These are phyloP conservation scores for Heteromormyrus szaboi DNA, from an alignment of 2,797 vertebrate species.

Conservation along the genomic window DNA sequence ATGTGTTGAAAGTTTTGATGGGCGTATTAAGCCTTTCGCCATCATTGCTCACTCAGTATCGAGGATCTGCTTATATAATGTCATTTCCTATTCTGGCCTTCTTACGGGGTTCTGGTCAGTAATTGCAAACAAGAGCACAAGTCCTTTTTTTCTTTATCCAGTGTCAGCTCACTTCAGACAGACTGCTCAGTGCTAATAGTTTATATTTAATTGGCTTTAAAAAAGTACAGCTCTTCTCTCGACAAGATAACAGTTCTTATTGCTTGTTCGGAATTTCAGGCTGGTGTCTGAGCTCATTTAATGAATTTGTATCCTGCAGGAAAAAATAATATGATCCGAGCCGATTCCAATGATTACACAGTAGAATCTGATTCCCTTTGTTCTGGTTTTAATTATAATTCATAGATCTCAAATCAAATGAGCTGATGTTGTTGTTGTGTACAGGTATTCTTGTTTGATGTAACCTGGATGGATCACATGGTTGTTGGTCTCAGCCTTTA, in stretches of 20 bases:
- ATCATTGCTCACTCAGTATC: conserved; percentile 16
- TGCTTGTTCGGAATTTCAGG: not conserved
- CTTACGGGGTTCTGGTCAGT: not conserved
- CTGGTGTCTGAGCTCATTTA: not conserved
- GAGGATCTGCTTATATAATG: conserved; percentile 10
- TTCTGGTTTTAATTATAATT: not conserved
- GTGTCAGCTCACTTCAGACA: not conserved
- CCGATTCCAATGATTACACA: not conserved
- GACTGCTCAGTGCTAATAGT: not conserved
- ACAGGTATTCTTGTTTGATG: not conserved
- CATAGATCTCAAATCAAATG: not conserved
- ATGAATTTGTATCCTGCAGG: not conserved
- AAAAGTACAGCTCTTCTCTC: conserved; percentile 9
- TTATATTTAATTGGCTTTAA: conserved; percentile 8
- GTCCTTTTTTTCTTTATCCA: not conserved
- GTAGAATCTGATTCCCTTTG: not conserved
- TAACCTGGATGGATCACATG: not conserved
- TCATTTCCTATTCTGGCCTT: not conserved
- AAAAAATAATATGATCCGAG: not conserved
- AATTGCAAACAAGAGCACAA: not conserved
- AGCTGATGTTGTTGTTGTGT: not conserved
- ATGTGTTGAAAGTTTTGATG: conserved; percentile 30
- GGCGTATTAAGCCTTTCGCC: conserved; percentile 41
- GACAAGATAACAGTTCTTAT: not conserved
- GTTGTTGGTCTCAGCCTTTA: not conserved